A percentile compares a stretch with the other conserved stretches of the same genome.
Conservation (phyloP, 2,797 vertebrate genomes). For the Mormyrus hasselquistii region DNA sequence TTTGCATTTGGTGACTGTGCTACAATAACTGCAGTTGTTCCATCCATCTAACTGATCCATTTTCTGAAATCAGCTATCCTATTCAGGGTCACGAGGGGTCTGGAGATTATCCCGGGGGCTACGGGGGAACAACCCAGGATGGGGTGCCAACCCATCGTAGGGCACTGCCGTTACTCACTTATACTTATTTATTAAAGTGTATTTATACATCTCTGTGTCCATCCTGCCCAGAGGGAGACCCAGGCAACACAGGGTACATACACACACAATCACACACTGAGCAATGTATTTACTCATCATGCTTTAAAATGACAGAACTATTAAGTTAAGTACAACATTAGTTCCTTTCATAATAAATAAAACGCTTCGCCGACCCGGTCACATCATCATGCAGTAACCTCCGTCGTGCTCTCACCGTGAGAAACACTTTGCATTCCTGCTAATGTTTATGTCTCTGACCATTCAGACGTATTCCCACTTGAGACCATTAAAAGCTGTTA, state of each 20-base stretch:
- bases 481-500: constrained; percentile 12
- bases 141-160: background rate
- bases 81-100: background rate
- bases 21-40: background rate
- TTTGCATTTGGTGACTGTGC: background rate
- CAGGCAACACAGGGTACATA: background rate
- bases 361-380: background rate
- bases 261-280: background rate
- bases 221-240: background rate
- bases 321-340: background rate
- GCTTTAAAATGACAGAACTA: constrained; percentile 1
- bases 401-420: background rate
- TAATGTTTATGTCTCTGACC: constrained; percentile 1
- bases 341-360: background rate
- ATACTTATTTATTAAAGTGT: background rate
- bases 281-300: background rate
- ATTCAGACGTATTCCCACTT: constrained; percentile 11
- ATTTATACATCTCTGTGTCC: background rate
- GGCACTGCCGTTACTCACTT: background rate
- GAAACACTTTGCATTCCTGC: background rate
- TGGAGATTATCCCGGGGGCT: background rate
- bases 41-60: background rate
- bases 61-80: background rate
- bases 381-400: background rate
- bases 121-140: background rate